Conservation (phyloP, 37 sponge, comb jelly and placozoan species). For the Beroe forskalii region DNA sequence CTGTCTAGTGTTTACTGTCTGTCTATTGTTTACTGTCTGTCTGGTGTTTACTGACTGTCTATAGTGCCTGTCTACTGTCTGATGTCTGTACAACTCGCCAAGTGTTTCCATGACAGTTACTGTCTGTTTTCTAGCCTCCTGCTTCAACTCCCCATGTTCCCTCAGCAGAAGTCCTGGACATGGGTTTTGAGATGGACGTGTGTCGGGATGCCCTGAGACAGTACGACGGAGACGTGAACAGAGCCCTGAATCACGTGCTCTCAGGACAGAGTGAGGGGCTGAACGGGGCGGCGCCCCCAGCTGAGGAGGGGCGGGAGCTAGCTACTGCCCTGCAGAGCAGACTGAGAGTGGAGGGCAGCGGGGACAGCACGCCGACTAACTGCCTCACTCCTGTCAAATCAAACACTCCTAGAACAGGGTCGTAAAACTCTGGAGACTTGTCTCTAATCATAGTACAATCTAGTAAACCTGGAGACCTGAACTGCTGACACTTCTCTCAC, state of each 20-base stretch:
- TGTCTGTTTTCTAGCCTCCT: no score
- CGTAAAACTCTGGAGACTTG: no score
- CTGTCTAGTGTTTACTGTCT: no score
- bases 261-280: not conserved
- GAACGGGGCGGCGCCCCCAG: not conserved
- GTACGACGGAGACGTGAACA: conserved; percentile 31
- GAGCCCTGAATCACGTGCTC: conserved; percentile 52
- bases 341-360: not conserved
- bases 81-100: no score
- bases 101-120: no score
- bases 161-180: conserved; percentile 29
- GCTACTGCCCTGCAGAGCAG: conserved; percentile 19
- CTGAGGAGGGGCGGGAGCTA: not conserved
- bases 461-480: no score
- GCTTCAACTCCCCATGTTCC: not conserved
- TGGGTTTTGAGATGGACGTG: conserved; percentile 61
- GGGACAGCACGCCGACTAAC: conserved; percentile 60
- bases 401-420: conserved; percentile 33
- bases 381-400: conserved; percentile 43
- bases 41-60: no score
- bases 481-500: not conserved
- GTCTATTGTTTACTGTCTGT: no score
- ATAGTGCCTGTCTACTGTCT: no score
- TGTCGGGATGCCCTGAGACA: conserved; percentile 52
- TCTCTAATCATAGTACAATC: no score